Base-by-base conservation (phyloP, 2,113 vertebrate genomes). In the Camelus bactrianus region DNA sequence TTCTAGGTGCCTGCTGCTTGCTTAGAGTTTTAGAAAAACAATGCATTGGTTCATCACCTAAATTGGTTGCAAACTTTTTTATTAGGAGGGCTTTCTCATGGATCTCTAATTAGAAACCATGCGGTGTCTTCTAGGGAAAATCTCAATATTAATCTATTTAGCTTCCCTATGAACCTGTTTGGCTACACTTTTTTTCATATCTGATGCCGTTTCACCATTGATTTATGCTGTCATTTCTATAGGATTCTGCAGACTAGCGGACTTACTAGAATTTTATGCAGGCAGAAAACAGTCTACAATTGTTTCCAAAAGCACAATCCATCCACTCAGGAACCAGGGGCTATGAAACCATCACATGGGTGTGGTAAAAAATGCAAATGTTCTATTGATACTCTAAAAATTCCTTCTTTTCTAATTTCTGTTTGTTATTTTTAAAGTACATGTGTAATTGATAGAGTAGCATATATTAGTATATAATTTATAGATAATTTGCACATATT, bases 401-500 rank as follows among this genome's bases (percentile, higher is more conserved):
- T 13, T 9, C 9, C 62, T 42, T 16, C 13, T 73, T 79, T 73
- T 52, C n/a, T 80, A 75, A 83, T 50, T 93, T 85, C 12, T 85
- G 32, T 69, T 85, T 80, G 38, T 70, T 35, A 56, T 65, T 85
- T 93, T 89, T 93, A 79, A 89, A 93, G 28, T 70, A 6, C 35
- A 32, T 17, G 2, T 60, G 28, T 56, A 96, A 62, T 79, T 77
- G 46, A 5, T 35, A 52, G 8, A 82, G 32, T 62, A 91, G n/a
- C 48, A 80, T 20, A 72, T 60, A n/a, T 30, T 85, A 72, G 94
- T 79, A 76, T 72, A 65, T 42, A 75, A 92, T 84, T 62, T 67
- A 90, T 94, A 76, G 95, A 80, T 77, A n/a, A 94, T 87, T 94
- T 88, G 28, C 67, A 64, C 90, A 52, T 64, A 77, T 88, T 73